A percentile compares a stretch with the other conserved stretches of the same genome.
These are phyloP conservation scores for Scrobipalpa atriplicella DNA, from an alignment of 2,888 invertebrate species.

Conservation along the genomic window DNA sequence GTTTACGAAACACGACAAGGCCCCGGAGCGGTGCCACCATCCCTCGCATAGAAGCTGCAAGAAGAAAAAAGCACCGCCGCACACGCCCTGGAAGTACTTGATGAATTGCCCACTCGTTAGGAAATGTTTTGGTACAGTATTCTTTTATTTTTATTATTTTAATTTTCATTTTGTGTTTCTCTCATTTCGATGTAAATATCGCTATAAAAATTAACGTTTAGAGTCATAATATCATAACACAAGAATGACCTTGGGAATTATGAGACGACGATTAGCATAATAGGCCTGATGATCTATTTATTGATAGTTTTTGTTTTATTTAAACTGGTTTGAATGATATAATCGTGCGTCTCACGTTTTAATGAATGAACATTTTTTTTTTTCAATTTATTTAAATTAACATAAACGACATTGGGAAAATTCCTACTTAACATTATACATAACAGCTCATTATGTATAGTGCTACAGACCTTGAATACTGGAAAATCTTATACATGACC, in stretches of 20 bases:
- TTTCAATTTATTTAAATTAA: background rate
- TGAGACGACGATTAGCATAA: background rate
- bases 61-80: conserved; percentile 78
- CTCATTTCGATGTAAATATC: background rate
- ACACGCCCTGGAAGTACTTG: conserved; percentile 83
- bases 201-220: background rate
- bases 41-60: conserved; percentile 72
- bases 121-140: conserved; percentile 82
- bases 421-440: conserved; percentile 15
- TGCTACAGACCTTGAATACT: conserved; percentile 12
- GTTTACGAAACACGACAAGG: conserved; percentile 79
- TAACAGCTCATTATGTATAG: background rate
- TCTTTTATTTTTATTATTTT: conserved; percentile 53
- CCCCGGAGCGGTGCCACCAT: conserved; percentile 77
- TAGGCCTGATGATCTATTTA: background rate
- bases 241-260: background rate
- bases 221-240: background rate
- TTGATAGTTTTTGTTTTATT: background rate
- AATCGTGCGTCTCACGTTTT: background rate
- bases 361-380: background rate
- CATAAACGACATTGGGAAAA: conserved; percentile 19
- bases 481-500: conserved; percentile 20
- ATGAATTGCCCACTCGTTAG: conserved; percentile 84
- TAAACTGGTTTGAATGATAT: conserved; percentile 19
- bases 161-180: conserved; percentile 32